These are phyloP conservation scores for Periplaneta americana DNA, from an alignment of 1,140 invertebrate species.

Conservation along the genomic window DNA sequence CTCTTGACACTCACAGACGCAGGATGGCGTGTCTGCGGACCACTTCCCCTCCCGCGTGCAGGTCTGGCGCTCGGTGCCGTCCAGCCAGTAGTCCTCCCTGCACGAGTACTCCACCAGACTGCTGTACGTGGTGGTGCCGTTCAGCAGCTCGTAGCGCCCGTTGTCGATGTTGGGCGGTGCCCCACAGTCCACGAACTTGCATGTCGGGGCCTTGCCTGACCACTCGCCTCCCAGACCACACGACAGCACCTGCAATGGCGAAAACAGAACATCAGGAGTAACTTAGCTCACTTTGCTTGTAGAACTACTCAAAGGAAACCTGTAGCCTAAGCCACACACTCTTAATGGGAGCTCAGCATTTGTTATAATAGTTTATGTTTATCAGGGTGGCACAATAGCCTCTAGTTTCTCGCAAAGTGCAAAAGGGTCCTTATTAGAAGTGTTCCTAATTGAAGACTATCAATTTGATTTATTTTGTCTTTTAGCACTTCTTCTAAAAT, in stretches of 20 bases:
- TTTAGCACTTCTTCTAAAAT: too few relatives aligned
- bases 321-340: too few relatives aligned
- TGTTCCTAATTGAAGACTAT: too few relatives aligned
- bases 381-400: too few relatives aligned
- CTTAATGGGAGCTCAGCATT: too few relatives aligned
- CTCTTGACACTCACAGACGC: constrained; percentile 60
- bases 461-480: too few relatives aligned
- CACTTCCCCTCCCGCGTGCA: constrained; percentile 81
- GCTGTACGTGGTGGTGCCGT: constrained; percentile 72
- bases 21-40: constrained; percentile 77
- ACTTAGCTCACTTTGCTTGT: too few relatives aligned
- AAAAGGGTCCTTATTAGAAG: too few relatives aligned
- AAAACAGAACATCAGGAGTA: too few relatives aligned
- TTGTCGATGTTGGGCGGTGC: constrained; percentile 70
- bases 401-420: too few relatives aligned
- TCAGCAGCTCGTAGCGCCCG: constrained; percentile 63
- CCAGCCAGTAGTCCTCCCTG: constrained; percentile 75
- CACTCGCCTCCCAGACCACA: constrained; percentile 78
- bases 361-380: too few relatives aligned
- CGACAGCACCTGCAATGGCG: constrained; percentile 63
- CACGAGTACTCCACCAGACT: constrained; percentile 74
- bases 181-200: constrained; percentile 84
- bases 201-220: constrained; percentile 71
- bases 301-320: too few relatives aligned
- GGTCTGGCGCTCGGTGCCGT: constrained; percentile 54